Evolutionary conservation across 2,888 invertebrate genomes (phyloP), one percentile per base, ranked within the genome.

Genomic region (Brachyopa scutellaris): DNA sequence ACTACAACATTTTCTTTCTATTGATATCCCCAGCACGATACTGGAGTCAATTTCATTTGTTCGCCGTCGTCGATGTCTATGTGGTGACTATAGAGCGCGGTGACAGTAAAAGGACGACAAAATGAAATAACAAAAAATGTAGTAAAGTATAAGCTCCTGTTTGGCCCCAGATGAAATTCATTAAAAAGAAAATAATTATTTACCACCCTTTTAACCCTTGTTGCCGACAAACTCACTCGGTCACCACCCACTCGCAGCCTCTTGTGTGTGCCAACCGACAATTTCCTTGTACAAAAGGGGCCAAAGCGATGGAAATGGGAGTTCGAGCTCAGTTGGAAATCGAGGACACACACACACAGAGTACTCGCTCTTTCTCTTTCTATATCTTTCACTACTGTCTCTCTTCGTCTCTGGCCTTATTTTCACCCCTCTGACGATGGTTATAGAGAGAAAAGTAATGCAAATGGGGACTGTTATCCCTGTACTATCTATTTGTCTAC

Each of bases 401-500:
- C 21, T 21, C 1, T 13, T 29, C 42, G 59, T 26, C 47, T 70
- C 13, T 36, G 62, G 72, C 69, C 69, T 47, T 42, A 69, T 69
- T 66, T n/a, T 15, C 11, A 57, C 47, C 69, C n/a, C 33, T 47
- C 57, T 13, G 15, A 31, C 42, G 31, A 13, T 55, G 69, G 57
- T 11, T 45, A 23, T 13, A 45, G 29, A 40, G 55, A 26, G 49
- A 57, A 40, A 49, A 66, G 57, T 66, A 74, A 74, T 74, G 74
- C 74, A 74, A 74, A 74, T 66, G 57, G 74, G 74, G 49, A 66
- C 74, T 74, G 74, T 74, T 74, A 74, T 74, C 74, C 59, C 59
- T 66, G 74, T 74, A 74, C 74, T 74, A 74, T 74, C 74, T 74
- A 74, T 74, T 74, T 74, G 66, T 66, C 74, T 74, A 74, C 74